These are phyloP conservation scores for Phymorhynchus buccinoides DNA, from an alignment of 1,140 invertebrate species.

Conservation along the genomic window DNA sequence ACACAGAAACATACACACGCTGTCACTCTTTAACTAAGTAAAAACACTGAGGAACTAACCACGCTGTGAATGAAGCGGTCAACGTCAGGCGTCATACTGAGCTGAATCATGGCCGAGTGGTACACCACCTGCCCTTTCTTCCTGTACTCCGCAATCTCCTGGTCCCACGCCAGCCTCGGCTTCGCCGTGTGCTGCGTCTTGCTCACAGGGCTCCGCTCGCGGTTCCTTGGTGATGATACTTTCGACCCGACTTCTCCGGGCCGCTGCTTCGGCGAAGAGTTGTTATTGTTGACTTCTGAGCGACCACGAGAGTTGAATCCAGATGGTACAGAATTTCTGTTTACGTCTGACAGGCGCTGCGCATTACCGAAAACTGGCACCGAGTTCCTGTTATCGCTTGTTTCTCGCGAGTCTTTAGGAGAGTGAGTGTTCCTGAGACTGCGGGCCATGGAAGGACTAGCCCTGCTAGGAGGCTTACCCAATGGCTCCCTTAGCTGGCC, in stretches of 20 bases:
- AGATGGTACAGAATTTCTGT: background rate
- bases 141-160: slow-evolving; percentile 33
- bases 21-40: background rate
- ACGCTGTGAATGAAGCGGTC: slow-evolving; percentile 63
- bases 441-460: background rate
- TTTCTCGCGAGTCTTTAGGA: background rate
- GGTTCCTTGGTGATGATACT: background rate
- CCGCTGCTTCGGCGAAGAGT: background rate
- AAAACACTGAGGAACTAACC: slow-evolving; percentile 56
- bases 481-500: slow-evolving; percentile 8
- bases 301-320: background rate
- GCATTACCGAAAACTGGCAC: background rate
- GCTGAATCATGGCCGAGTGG: slow-evolving; percentile 64
- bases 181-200: slow-evolving; percentile 23
- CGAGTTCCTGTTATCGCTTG: background rate
- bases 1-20: background rate
- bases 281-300: slow-evolving; percentile 24
- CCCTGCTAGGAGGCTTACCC: background rate
- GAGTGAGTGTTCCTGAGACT: background rate
- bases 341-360: background rate
- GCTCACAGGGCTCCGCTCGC: slow-evolving; percentile 1
- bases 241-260: background rate
- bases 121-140: slow-evolving; percentile 63
- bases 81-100: slow-evolving; percentile 58
- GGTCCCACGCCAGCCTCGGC: slow-evolving; percentile 23